Percentiles rank a stretch among this genome's conserved stretches.
Evolutionary conservation across 2,113 vertebrate species (phyloP).

Genomic region (Capreolus pygargus): DNA sequence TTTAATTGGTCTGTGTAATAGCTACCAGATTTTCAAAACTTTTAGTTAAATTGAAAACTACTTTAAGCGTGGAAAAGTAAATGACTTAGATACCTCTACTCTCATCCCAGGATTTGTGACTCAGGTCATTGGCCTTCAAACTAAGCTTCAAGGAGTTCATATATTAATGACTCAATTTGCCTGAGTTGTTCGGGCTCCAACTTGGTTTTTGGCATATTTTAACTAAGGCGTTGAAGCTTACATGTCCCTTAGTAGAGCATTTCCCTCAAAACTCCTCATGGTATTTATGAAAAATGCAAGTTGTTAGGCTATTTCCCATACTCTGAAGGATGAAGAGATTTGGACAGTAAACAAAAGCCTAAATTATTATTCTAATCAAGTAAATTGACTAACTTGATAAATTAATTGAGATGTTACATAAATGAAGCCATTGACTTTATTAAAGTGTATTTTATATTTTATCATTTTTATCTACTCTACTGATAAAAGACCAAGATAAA

Average conservation of each 20-base stretch:
- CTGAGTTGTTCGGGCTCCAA: background rate
- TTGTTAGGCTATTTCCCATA: background rate
- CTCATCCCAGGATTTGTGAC: background rate
- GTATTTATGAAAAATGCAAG: background rate
- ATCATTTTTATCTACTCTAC: background rate
- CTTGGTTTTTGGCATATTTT: background rate
- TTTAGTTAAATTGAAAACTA: background rate
- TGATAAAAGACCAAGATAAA: background rate
- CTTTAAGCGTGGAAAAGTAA: background rate
- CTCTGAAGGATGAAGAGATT: background rate
- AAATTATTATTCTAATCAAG: background rate
- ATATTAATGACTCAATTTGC: background rate
- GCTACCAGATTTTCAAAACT: background rate
- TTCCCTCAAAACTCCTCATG: background rate
- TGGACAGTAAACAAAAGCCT: background rate
- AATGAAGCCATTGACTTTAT: background rate
- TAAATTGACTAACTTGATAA: background rate
- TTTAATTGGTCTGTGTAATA: background rate
- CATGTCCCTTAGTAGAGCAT: background rate
- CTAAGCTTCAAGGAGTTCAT: background rate
- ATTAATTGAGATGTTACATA: background rate
- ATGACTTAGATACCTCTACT: background rate
- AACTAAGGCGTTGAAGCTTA: background rate
- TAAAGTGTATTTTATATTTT: background rate
- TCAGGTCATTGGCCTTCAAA: background rate